Evolutionary conservation across 2,113 vertebrate species (phyloP), one percentile per base, ranked within the genome.

Genomic region (Ptilorrhoa leucosticta): DNA sequence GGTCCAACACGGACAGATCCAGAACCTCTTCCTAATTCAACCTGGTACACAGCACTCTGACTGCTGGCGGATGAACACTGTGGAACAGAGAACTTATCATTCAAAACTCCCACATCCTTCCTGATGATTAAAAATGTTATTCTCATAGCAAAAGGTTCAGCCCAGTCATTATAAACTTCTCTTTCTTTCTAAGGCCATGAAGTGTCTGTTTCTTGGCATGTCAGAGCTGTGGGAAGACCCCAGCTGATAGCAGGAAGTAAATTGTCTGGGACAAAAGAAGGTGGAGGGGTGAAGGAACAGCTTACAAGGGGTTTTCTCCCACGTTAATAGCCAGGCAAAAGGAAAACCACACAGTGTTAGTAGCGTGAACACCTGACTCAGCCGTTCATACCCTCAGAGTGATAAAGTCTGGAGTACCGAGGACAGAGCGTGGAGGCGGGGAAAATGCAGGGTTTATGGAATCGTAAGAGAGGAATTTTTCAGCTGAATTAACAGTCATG

Each of bases 401-500:
- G 97, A 98, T 76, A 97, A 98, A 98, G 96, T 97, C 97, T 94
- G 98, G 97, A 93, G 98, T 98, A 94, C 97, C 96, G 45, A 98
- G 98, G 97, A 97, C 97, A 98, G 98, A 98, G 95, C 92, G 94
- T 51, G 98, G 98, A 97, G 98, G 96, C 78, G 94, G 98, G 98
- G 98, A 97, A 95, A 97, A 98, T 94, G 97, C 98, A 89, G 97
- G 97, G 96, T 95, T 96, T 97, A 98, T 97, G 97, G 97, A 97
- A 96, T 98, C 98, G 48, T 98, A 98, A 97, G 96, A 98, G 96
- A 99, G 98, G 98, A 98, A 98, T 94, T 98, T 98, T 98, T 98
- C 98, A 45, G 98, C 98, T 96, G 98, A 99, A 97, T 98, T 98
- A 97, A 98, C 98, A 96, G 98, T 99, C 98, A 99, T 98, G 97